Evolutionary conservation across 2,888 invertebrate genomes (phyloP).

Genomic region (Cistogaster globosa): DNA sequence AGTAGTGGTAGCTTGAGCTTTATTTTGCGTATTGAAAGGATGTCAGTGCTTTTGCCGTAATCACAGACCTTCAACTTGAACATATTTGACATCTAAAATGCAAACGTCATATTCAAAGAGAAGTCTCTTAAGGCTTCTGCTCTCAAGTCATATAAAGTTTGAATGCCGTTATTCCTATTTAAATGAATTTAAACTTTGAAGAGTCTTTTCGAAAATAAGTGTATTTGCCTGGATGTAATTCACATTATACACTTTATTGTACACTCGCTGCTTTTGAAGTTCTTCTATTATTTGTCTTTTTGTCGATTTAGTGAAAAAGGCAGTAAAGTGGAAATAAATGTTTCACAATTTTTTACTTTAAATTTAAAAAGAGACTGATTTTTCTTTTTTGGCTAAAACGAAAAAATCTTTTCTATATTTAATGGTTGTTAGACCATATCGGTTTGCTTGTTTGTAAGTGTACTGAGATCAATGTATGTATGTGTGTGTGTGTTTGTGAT

Average conservation of each 20-base stretch:
- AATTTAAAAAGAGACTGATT: constrained; percentile 59
- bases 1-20: too few species aligned
- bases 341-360: constrained; percentile 60
- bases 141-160: too few species aligned
- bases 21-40: too few species aligned
- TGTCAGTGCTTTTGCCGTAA: too few species aligned
- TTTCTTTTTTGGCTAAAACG: constrained; percentile 10
- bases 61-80: too few species aligned
- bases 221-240: neutral
- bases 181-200: constrained; percentile 24
- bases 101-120: too few species aligned
- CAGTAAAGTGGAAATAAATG: constrained; percentile 56
- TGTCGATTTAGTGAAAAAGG: constrained; percentile 38
- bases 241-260: constrained; percentile 23
- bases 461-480: neutral
- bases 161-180: too few species aligned
- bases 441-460: neutral
- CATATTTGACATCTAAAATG: too few species aligned
- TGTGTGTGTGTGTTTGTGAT: neutral
- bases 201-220: neutral
- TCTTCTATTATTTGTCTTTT: constrained; percentile 18
- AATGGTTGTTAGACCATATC: neutral
- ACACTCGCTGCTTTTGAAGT: constrained; percentile 21
- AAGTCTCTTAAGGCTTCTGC: too few species aligned
- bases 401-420: constrained; percentile 23